A percentile compares a stretch with the other conserved stretches of the same genome.
Evolutionary conservation across 1,140 invertebrate genomes (phyloP).

Genomic region (Drosophila pectinifera): DNA sequence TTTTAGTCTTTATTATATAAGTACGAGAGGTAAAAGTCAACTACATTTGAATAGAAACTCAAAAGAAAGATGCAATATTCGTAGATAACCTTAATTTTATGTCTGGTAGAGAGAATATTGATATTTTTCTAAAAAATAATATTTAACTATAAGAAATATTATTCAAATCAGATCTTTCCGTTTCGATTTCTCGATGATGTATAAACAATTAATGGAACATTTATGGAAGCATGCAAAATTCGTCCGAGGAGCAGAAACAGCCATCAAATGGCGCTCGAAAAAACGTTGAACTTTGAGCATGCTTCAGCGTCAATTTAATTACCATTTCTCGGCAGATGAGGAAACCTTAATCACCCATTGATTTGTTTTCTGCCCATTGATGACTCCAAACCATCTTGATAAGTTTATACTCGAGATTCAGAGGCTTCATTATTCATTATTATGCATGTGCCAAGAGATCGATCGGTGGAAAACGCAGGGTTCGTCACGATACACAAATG

Average conservation of each 20-base stretch:
- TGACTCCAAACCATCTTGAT: constrained; percentile 4
- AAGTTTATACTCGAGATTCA: constrained; percentile 12
- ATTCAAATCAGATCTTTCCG: neutral
- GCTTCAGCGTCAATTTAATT: constrained; percentile 2
- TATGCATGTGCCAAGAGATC: constrained; percentile 22
- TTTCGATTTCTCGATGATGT: too few species aligned
- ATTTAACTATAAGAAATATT: too few species aligned
- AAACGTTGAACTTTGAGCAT: constrained; percentile 11
- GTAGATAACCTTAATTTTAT: too few species aligned
- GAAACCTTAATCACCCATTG: constrained; percentile 29
- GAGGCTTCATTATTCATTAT: constrained; percentile 23
- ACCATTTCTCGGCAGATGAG: constrained; percentile 14
- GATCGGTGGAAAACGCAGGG: constrained; percentile 10
- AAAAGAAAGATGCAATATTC: too few species aligned
- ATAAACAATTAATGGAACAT: too few species aligned
- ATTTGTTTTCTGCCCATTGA: constrained; percentile 5
- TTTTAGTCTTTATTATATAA: neutral
- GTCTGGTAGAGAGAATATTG: too few species aligned
- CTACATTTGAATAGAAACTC: too few species aligned
- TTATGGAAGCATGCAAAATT: too few species aligned
- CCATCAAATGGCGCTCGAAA: neutral
- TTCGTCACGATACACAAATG: too few species aligned
- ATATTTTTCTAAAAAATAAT: too few species aligned
- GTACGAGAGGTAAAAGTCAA: too few species aligned
- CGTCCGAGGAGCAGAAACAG: neutral